Percentiles rank a stretch among this genome's conserved stretches.
Evolutionary conservation across 2,113 vertebrate genomes (phyloP).

Genomic region (Cynocephalus volans): DNA sequence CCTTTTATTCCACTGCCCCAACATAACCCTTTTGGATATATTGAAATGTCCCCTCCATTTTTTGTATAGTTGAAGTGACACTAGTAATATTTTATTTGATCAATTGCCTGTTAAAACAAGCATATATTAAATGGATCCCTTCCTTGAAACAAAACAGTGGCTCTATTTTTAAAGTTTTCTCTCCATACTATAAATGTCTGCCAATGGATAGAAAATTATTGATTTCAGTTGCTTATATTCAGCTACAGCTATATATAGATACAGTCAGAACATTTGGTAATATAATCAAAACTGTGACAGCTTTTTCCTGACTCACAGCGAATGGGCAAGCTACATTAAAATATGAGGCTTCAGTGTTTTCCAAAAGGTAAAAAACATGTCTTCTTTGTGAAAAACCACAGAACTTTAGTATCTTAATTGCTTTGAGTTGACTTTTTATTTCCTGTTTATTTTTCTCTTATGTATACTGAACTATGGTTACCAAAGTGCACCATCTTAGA

Average conservation of each 20-base stretch:
- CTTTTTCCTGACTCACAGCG: background rate
- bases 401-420: background rate
- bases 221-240: background rate
- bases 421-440: background rate
- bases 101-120: background rate
- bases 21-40: background rate
- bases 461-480: background rate
- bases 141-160: background rate
- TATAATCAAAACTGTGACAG: background rate
- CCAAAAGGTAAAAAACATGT: background rate
- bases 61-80: slow-evolving; percentile 4
- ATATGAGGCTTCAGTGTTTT: background rate
- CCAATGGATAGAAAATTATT: background rate
- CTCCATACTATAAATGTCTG: background rate
- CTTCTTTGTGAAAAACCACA: background rate
- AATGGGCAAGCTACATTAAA: background rate
- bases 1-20: background rate
- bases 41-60: background rate
- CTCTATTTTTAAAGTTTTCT: background rate
- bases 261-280: background rate
- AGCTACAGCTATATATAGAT: background rate
- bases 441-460: background rate
- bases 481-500: background rate
- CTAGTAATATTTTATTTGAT: background rate
- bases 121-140: background rate